Conservation (phyloP, 2,888 invertebrate genomes). For the Sinelater perroti region DNA sequence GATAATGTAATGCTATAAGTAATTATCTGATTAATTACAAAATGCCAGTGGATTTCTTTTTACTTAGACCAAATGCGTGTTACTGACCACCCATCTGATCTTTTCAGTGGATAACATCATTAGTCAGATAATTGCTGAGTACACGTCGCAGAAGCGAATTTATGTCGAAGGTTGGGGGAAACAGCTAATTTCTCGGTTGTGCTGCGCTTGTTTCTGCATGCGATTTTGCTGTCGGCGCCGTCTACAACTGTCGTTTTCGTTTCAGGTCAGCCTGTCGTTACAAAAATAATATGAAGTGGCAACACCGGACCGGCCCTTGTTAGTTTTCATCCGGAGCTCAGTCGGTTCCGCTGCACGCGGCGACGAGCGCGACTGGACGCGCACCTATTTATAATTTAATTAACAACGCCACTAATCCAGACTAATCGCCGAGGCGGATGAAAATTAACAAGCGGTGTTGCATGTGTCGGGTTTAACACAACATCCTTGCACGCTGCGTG, state of each 20-base stretch:
- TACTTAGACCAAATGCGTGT: too few relatives aligned
- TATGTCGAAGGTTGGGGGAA: too few relatives aligned
- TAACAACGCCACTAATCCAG: constrained; percentile 23
- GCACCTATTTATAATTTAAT: constrained; percentile 12
- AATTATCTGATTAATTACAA: too few relatives aligned
- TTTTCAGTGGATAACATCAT: too few relatives aligned
- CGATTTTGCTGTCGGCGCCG: constrained; percentile 3
- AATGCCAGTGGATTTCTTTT: too few relatives aligned
- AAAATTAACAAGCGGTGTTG: constrained; percentile 46
- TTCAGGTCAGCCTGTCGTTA: constrained; percentile 47
- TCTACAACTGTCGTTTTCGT: constrained; percentile 36
- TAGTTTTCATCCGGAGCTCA: constrained; percentile 43
- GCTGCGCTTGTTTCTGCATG: too few relatives aligned
- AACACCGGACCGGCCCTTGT: constrained; percentile 35
- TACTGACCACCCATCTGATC: too few relatives aligned
- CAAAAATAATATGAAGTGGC: constrained; percentile 45
- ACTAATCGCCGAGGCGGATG: constrained; percentile 34
- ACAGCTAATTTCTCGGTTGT: too few relatives aligned
- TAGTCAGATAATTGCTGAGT: too few relatives aligned
- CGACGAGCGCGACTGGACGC: not conserved
- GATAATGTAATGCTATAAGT: too few relatives aligned
- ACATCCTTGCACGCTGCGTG: constrained; percentile 29
- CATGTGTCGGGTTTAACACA: constrained; percentile 38
- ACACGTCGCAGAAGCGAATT: too few relatives aligned
- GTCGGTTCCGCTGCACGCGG: constrained; percentile 1